These are phyloP conservation scores for Conomelus anceps DNA, from an alignment of 2,888 invertebrate genomes.

Conservation along the genomic window DNA sequence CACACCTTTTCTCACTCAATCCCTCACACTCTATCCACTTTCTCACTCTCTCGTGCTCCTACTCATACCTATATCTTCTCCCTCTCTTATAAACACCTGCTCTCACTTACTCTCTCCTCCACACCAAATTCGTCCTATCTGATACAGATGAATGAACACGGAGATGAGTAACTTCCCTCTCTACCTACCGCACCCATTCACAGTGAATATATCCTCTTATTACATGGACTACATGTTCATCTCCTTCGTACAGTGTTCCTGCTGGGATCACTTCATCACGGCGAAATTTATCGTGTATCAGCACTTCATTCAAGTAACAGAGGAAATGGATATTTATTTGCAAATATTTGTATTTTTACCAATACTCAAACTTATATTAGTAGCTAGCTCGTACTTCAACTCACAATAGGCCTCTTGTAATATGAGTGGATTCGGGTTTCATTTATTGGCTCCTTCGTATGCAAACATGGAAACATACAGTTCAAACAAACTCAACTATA, in stretches of 20 bases:
- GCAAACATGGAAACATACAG: too few relatives aligned
- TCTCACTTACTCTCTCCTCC: not conserved
- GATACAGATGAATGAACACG: not conserved
- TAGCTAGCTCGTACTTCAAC: too few relatives aligned
- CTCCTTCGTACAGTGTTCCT: not conserved
- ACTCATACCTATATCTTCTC: not conserved
- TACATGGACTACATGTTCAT: not conserved
- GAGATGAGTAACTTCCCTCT: not conserved
- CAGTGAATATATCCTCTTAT: not conserved
- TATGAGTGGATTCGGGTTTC: too few relatives aligned
- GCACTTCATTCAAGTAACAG: too few relatives aligned
- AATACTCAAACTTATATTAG: too few relatives aligned
- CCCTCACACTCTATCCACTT: not conserved
- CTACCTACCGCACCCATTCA: not conserved
- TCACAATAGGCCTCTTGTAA: too few relatives aligned
- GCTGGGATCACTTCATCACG: not conserved
- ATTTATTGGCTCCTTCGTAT: too few relatives aligned
- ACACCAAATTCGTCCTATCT: not conserved
- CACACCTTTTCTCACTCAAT: not conserved
- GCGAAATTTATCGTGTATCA: not conserved
- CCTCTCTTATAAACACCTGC: not conserved
- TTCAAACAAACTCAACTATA: too few relatives aligned
- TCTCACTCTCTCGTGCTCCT: not conserved
- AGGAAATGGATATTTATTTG: too few relatives aligned
- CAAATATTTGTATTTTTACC: too few relatives aligned